Percentiles rank a stretch among this genome's conserved stretches.
Evolutionary conservation across 2,797 vertebrate species (phyloP).

Genomic region (Toxotes lorentzi): DNA sequence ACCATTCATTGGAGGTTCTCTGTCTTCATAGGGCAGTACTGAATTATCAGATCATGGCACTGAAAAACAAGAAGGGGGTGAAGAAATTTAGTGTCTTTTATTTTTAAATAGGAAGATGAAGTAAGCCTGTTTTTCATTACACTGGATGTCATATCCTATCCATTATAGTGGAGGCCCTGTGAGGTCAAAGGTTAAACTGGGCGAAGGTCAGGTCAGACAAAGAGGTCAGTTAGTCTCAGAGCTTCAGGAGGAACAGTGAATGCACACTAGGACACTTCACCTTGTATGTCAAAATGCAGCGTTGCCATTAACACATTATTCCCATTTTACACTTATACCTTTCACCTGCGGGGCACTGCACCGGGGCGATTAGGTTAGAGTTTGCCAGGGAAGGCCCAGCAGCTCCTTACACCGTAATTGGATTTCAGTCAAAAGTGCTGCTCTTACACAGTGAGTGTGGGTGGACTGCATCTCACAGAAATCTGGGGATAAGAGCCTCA

Average conservation of each 20-base stretch:
- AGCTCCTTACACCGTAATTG: constrained; percentile 65
- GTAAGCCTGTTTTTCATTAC: constrained; percentile 42
- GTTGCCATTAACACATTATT: constrained; percentile 40
- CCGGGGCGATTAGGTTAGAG: constrained; percentile 15
- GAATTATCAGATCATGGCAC: constrained; percentile 20
- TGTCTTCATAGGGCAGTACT: not conserved
- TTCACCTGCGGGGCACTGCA: constrained; percentile 36
- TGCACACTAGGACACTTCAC: not conserved
- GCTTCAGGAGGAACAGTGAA: not conserved
- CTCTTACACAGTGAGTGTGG: constrained; percentile 38
- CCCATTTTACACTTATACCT: constrained; percentile 30
- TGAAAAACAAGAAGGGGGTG: not conserved
- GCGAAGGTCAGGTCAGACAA: not conserved
- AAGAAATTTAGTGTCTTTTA: constrained; percentile 21
- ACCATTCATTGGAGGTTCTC: too few species aligned
- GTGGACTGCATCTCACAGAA: constrained; percentile 48
- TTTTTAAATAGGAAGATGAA: constrained; percentile 30
- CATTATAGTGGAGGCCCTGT: not conserved
- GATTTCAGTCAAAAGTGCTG: constrained; percentile 63
- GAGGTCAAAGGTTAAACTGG: constrained; percentile 27
- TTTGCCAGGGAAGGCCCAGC: constrained; percentile 40
- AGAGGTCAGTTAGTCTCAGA: not conserved
- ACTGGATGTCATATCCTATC: constrained; percentile 24
- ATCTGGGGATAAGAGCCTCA: constrained; percentile 74
- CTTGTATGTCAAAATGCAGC: constrained; percentile 3